Evolutionary conservation across 2,888 invertebrate genomes (phyloP), one percentile per base, ranked within the genome.

Genomic region (Limenitis camilla): DNA sequence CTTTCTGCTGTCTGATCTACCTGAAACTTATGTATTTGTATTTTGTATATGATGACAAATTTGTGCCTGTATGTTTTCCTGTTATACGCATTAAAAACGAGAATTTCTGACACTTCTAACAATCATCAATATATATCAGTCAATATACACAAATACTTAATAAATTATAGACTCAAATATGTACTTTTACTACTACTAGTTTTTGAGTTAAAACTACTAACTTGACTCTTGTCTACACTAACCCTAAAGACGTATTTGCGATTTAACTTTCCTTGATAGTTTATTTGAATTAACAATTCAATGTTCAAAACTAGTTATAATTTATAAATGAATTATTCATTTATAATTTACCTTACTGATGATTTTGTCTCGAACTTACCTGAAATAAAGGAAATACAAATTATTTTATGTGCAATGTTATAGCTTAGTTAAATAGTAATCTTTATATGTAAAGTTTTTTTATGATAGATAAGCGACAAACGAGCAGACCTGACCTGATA

Each of bases 181-280:
- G n/a, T n/a, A n/a, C 5, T 8, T n/a, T n/a, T n/a, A 35, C 10
- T 5, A 10, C 5, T 45, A 45, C 28, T n/a, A 2, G 5, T n/a
- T 35, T n/a, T n/a, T 9, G 35, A 35, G 5, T 33, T 9, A 35
- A 35, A 35, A n/a, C n/a, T n/a, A n/a, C n/a, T n/a, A n/a, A n/a
- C n/a, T n/a, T n/a, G n/a, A n/a, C n/a, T n/a, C n/a, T n/a, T n/a
- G 49, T 52, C 46, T 55, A 49, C 42, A 10, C 27, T 9, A 19
- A 10, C 42, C 53, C 44, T 55, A 53, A 49, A 46, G 44, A 51
- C 45, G 69, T 64, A 65, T 74, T 78, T 77, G 79, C 76, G 74
- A 65, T 68, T 67, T 72, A 69, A 71, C 69, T 66, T 70, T 73
- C 65, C 67, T 68, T 72, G 69, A 75, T 79, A 78, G 78, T 79